Percentiles rank a stretch among this genome's conserved stretches.
These are phyloP conservation scores for Aegypius monachus DNA, from an alignment of 2,113 vertebrate genomes.

Conservation along the genomic window DNA sequence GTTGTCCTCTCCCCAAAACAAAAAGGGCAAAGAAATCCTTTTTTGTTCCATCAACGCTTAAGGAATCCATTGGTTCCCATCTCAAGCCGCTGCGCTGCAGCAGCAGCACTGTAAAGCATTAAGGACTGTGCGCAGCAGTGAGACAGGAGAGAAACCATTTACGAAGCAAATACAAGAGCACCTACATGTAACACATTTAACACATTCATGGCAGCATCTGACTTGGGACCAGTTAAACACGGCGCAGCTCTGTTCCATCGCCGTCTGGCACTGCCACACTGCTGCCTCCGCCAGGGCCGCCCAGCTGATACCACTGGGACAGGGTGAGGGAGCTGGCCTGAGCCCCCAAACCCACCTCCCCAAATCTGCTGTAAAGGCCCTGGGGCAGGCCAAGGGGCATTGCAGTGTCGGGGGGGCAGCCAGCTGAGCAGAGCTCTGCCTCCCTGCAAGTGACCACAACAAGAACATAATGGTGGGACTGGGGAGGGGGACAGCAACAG, in stretches of 20 bases:
- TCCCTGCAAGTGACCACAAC: not conserved
- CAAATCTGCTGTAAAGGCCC: not conserved
- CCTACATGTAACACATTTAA: no score
- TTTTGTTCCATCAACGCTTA: not conserved
- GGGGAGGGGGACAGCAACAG: not conserved
- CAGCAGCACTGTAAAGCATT: not conserved
- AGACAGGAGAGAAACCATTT: not conserved
- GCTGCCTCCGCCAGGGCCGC: not conserved
- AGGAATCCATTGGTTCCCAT: not conserved
- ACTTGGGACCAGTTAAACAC: not conserved
- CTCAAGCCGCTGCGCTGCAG: not conserved
- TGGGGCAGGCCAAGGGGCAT: not conserved
- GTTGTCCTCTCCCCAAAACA: not conserved
- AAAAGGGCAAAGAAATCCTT: not conserved
- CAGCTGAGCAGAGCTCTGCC: not conserved
- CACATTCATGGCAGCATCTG: not conserved
- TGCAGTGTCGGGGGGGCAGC: not conserved
- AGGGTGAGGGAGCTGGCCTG: not conserved
- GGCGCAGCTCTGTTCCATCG: fast-evolving
- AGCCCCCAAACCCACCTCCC: not conserved
- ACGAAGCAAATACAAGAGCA: fast-evolving
- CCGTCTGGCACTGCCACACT: not conserved
- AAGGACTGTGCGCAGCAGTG: not conserved
- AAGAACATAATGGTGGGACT: not conserved
- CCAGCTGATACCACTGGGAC: not conserved